Evolutionary conservation across 2,888 invertebrate species (phyloP).

Genomic region (Dicyrtoma fusca): DNA sequence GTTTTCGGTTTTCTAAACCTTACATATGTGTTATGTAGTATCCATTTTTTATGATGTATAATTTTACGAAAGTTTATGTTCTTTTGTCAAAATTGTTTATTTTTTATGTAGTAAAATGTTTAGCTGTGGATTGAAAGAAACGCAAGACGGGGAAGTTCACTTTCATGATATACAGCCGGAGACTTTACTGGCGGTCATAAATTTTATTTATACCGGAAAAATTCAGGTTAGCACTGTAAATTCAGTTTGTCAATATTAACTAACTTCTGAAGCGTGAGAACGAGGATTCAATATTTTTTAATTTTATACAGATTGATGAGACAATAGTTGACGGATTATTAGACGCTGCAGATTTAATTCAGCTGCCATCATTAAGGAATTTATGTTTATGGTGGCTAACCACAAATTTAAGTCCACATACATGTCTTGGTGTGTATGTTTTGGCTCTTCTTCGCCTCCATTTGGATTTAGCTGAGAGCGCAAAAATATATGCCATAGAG

Average conservation of each 20-base stretch:
- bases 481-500: constrained; percentile 56
- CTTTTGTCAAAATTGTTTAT: too few relatives aligned
- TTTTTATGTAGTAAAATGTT: constrained; percentile 57
- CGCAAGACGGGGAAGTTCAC: constrained; percentile 56
- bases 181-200: constrained; percentile 55
- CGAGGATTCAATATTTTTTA: neutral
- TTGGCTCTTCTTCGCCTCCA: constrained; percentile 56
- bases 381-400: constrained; percentile 57
- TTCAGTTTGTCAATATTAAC: too few relatives aligned
- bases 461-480: constrained; percentile 57
- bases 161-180: constrained; percentile 56
- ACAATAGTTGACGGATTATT: constrained; percentile 57
- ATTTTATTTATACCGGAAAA: constrained; percentile 58
- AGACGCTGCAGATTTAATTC: constrained; percentile 58
- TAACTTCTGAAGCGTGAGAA: too few relatives aligned
- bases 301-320: constrained; percentile 56
- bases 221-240: constrained; percentile 53
- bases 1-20: neutral
- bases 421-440: constrained; percentile 57
- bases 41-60: too few relatives aligned
- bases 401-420: constrained; percentile 55
- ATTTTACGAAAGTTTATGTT: too few relatives aligned
- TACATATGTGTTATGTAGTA: neutral
- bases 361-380: constrained; percentile 57
- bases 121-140: constrained; percentile 57